phyloP scores from a whole-genome alignment of 2,888 invertebrate species.

The Gibbula magus region DNA sequence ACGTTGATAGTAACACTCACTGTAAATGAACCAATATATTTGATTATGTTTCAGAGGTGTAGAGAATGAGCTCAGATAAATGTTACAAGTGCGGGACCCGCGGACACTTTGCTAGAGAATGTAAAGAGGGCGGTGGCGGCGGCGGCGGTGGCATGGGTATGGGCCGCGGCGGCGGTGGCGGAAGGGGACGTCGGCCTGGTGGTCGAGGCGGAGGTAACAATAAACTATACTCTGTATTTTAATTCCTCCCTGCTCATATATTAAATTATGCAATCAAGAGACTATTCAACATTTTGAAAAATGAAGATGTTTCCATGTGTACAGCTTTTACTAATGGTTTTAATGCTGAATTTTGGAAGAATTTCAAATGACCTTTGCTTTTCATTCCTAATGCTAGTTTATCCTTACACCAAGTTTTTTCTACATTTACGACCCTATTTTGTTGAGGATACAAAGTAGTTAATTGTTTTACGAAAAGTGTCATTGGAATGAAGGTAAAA shows the following conservation, averaged over 20 bases:
- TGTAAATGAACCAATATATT: too few species aligned
- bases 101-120: conserved; percentile 75
- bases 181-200: neutral
- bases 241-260: too few species aligned
- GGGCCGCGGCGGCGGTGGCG: conserved; percentile 30
- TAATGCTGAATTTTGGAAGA: too few species aligned
- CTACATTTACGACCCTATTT: too few species aligned
- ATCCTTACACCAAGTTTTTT: neutral
- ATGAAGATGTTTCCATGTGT: too few species aligned
- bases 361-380: neutral
- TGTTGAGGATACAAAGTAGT: too few species aligned
- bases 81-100: conserved; percentile 95
- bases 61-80: conserved; percentile 34
- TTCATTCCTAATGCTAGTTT: neutral
- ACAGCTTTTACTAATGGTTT: too few species aligned
- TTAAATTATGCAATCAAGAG: too few species aligned
- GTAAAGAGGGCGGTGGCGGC: conserved; percentile 50
- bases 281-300: too few species aligned
- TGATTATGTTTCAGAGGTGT: neutral
- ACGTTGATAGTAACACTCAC: too few species aligned
- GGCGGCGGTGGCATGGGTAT: conserved; percentile 37
- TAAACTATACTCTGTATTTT: neutral
- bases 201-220: neutral
- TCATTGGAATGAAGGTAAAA: too few species aligned
- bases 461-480: too few species aligned